Evolutionary conservation across 2,797 vertebrate genomes (phyloP).

Genomic region (Mycteria americana): DNA sequence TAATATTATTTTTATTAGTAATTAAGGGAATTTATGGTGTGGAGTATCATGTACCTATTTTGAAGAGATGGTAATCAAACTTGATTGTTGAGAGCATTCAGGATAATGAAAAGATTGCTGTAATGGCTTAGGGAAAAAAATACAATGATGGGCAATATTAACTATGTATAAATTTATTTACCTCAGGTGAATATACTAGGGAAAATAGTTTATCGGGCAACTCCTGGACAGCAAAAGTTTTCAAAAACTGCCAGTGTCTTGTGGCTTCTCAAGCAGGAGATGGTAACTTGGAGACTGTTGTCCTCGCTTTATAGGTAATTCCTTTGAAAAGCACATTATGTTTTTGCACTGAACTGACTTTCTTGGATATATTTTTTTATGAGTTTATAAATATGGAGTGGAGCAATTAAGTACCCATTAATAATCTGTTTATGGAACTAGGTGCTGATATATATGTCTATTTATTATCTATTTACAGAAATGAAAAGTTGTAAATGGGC

Average conservation of each 20-base stretch:
- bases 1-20: neutral
- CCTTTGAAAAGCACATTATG: neutral
- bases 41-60: neutral
- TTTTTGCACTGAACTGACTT: neutral
- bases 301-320: conserved; percentile 91
- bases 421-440: neutral
- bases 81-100: neutral
- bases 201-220: conserved; percentile 88
- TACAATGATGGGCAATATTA: neutral
- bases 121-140: neutral
- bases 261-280: conserved; percentile 97
- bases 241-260: conserved; percentile 92
- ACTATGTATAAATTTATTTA: neutral
- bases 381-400: neutral
- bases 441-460: neutral
- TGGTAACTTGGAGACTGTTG: conserved; percentile 92
- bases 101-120: neutral
- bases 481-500: neutral
- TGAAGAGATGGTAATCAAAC: neutral
- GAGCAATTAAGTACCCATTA: neutral
- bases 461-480: neutral
- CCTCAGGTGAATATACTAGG: conserved; percentile 86
- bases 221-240: conserved; percentile 89
- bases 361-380: neutral
- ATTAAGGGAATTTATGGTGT: neutral